A percentile compares a stretch with the other conserved stretches of the same genome.
phyloP scores from a whole-genome alignment of 2,113 vertebrate species.

The Mohoua ochrocephala region DNA sequence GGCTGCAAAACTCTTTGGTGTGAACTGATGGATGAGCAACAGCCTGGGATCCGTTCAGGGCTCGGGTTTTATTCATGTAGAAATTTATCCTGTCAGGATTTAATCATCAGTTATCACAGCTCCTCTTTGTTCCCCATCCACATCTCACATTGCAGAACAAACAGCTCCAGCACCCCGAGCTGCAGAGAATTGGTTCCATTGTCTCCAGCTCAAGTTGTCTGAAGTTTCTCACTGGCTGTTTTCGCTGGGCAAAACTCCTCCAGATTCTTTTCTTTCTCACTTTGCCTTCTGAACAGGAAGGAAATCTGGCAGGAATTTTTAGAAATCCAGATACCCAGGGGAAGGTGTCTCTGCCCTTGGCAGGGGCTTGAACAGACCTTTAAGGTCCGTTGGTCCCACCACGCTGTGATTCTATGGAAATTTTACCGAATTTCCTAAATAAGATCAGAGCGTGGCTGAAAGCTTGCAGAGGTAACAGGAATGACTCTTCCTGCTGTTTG shows the following conservation, averaged over 20 bases:
- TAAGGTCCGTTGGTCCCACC: neutral
- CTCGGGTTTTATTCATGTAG: neutral
- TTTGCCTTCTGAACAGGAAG: neutral
- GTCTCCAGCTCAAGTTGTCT: neutral
- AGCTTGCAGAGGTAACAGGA: neutral
- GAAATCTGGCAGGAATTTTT: neutral
- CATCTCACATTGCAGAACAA: neutral
- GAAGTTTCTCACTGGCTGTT: neutral
- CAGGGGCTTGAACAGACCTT: neutral
- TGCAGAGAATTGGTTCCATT: neutral
- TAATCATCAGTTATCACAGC: neutral
- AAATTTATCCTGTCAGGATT: neutral
- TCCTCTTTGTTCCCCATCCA: neutral
- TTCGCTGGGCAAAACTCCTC: neutral
- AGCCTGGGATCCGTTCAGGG: neutral
- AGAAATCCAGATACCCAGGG: rapidly evolving
- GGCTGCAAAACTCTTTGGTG: neutral
- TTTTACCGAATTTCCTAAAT: neutral
- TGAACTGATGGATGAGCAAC: neutral
- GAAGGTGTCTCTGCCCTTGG: neutral
- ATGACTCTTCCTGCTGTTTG: neutral
- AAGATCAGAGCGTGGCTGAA: neutral
- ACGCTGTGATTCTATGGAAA: neutral
- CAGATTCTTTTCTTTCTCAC: neutral
- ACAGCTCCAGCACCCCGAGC: neutral